Evolutionary conservation across 2,797 vertebrate genomes (phyloP).

Genomic region (Gallinago stenura): DNA sequence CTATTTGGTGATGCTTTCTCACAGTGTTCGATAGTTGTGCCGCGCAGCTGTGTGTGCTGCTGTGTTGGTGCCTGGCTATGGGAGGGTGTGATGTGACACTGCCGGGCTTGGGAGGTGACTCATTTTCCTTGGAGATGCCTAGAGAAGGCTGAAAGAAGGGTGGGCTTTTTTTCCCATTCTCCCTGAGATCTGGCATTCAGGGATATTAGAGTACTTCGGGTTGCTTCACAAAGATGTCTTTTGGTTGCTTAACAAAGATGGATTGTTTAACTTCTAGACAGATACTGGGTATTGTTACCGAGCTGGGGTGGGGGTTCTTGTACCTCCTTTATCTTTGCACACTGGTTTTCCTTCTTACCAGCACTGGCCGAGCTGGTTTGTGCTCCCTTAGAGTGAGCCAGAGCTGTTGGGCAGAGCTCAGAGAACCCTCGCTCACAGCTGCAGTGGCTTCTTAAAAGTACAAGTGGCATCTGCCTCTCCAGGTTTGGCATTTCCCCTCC

Average conservation of each 20-base stretch:
- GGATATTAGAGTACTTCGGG: neutral
- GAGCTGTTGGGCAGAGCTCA: neutral
- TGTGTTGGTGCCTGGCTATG: neutral
- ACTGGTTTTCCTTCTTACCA: neutral
- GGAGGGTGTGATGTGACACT: neutral
- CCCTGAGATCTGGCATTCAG: neutral
- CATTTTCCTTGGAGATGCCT: neutral
- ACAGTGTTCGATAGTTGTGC: neutral
- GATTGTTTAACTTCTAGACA: neutral
- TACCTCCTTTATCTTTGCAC: neutral
- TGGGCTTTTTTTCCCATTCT: neutral
- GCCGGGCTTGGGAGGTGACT: neutral
- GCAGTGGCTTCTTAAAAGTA: neutral
- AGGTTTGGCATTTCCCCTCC: neutral
- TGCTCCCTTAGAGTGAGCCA: neutral
- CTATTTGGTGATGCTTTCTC: neutral
- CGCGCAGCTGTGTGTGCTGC: rapidly evolving
- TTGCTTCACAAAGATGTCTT: neutral
- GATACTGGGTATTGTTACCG: neutral
- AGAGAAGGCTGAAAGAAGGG: neutral
- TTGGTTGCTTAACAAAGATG: neutral
- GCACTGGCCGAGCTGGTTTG: neutral
- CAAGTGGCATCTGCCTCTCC: no score
- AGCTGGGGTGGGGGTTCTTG: neutral
- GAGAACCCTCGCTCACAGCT: neutral